These are phyloP conservation scores for Metalampra italica DNA, from an alignment of 2,888 invertebrate genomes.

Conservation along the genomic window DNA sequence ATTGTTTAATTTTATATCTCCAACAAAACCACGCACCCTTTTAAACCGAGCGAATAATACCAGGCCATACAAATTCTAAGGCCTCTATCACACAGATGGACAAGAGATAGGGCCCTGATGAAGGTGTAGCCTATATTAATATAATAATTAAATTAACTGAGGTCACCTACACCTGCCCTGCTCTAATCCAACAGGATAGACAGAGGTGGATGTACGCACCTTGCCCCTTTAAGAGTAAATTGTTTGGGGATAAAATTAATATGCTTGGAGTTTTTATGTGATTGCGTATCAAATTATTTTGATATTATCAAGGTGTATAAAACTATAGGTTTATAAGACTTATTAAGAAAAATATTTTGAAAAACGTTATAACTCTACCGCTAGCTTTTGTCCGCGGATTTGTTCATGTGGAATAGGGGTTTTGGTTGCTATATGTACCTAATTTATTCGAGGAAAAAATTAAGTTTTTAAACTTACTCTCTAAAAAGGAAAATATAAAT, in stretches of 20 bases:
- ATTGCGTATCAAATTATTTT: not conserved
- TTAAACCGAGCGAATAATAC: slow-evolving; percentile 25
- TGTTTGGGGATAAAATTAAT: slow-evolving; percentile 10
- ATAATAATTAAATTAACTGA: slow-evolving; percentile 66
- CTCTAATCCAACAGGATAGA: slow-evolving; percentile 27
- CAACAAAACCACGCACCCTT: slow-evolving; percentile 22
- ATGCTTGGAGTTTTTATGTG: slow-evolving; percentile 2
- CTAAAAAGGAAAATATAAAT: too few relatives aligned
- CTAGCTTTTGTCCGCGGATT: too few relatives aligned
- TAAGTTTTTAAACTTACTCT: too few relatives aligned
- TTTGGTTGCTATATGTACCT: too few relatives aligned
- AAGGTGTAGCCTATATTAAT: slow-evolving; percentile 29
- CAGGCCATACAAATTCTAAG: slow-evolving; percentile 16
- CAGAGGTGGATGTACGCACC: slow-evolving; percentile 32
- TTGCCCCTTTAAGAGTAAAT: slow-evolving; percentile 23
- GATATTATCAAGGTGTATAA: not conserved
- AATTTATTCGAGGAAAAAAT: too few relatives aligned
- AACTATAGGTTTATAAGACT: not conserved
- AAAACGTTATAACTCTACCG: too few relatives aligned
- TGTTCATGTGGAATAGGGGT: too few relatives aligned
- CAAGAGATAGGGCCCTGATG: slow-evolving; percentile 37
- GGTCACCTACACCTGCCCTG: slow-evolving; percentile 41
- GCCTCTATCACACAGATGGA: slow-evolving; percentile 40
- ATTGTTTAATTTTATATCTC: too few relatives aligned
- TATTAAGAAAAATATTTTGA: too few relatives aligned